A percentile compares a stretch with the other conserved stretches of the same genome.
Evolutionary conservation across 2,797 vertebrate genomes (phyloP).

Genomic region (Dallia pectoralis): DNA sequence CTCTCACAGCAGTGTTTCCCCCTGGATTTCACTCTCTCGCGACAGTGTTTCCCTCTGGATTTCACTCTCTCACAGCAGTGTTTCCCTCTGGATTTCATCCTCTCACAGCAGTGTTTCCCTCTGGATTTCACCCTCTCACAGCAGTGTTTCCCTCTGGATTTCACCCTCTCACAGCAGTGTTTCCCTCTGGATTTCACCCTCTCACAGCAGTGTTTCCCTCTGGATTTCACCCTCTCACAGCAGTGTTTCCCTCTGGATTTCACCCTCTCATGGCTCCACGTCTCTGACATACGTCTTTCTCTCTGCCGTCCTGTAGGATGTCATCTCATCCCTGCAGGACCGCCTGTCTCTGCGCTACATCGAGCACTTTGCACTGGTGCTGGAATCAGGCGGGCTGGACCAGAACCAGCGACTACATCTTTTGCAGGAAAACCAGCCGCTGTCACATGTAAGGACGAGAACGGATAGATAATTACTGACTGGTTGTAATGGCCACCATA

Average conservation of each 20-base stretch:
- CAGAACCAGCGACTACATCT: constrained; percentile 90
- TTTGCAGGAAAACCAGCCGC: constrained; percentile 94
- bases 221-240: constrained; percentile 22
- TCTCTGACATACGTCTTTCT: constrained; percentile 11
- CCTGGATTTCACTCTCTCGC: constrained; percentile 26
- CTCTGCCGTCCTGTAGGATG: constrained; percentile 80
- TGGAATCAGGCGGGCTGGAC: constrained; percentile 90
- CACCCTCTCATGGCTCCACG: not conserved
- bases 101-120: not conserved
- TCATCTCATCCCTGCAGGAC: constrained; percentile 96
- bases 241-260: constrained; percentile 6
- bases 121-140: too few relatives aligned
- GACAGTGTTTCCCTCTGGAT: not conserved
- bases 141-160: too few relatives aligned
- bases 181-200: too few relatives aligned
- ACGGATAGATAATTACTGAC: not conserved
- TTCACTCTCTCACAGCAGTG: too few relatives aligned
- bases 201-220: too few relatives aligned
- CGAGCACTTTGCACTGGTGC: constrained; percentile 95
- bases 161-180: constrained; percentile 8
- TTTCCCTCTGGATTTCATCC: constrained; percentile 29
- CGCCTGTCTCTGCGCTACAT: constrained; percentile 95
- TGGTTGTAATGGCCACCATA: not conserved
- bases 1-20: too few relatives aligned
- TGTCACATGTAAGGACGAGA: constrained; percentile 84